A percentile compares a stretch with the other conserved stretches of the same genome.
Evolutionary conservation across 2,113 vertebrate genomes (phyloP).

Genomic region (Entelurus aequoreus): DNA sequence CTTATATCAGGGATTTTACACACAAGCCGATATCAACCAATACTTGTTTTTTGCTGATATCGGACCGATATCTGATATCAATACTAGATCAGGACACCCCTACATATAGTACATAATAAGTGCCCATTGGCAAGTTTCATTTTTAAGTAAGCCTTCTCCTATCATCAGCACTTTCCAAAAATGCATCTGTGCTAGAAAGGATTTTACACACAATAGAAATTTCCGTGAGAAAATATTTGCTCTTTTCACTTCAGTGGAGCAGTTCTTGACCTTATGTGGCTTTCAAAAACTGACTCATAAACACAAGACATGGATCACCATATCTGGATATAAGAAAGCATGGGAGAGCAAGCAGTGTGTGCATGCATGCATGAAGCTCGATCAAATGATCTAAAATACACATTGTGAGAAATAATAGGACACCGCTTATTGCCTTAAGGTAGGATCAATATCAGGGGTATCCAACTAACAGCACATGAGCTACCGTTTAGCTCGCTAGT

Average conservation of each 20-base stretch:
- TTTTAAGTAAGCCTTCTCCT: background rate
- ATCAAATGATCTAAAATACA: conserved; percentile 6
- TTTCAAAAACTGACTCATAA: conserved; percentile 41
- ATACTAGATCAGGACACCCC: no score
- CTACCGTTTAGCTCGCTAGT: no score
- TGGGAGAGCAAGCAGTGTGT: conserved; percentile 1
- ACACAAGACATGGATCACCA: conserved; percentile 38
- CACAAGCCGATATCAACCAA: no score
- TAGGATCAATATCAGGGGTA: no score
- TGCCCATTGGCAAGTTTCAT: background rate
- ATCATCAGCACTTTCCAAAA: conserved; percentile 28
- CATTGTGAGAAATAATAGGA: background rate
- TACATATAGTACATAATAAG: background rate
- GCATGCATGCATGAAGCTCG: conserved; percentile 4
- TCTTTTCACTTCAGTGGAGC: background rate
- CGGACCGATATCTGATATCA: no score
- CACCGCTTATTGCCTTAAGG: no score
- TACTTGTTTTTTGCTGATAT: no score
- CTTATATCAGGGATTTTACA: no score
- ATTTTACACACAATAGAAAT: conserved; percentile 14
- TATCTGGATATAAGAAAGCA: conserved; percentile 41
- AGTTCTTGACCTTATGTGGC: conserved; percentile 24
- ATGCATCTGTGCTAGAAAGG: conserved; percentile 24
- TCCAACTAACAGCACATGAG: no score
- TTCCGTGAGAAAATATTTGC: background rate